A percentile compares a stretch with the other conserved stretches of the same genome.
phyloP scores from a whole-genome alignment of 1,140 invertebrate species.

The Heliconius melpomene region DNA sequence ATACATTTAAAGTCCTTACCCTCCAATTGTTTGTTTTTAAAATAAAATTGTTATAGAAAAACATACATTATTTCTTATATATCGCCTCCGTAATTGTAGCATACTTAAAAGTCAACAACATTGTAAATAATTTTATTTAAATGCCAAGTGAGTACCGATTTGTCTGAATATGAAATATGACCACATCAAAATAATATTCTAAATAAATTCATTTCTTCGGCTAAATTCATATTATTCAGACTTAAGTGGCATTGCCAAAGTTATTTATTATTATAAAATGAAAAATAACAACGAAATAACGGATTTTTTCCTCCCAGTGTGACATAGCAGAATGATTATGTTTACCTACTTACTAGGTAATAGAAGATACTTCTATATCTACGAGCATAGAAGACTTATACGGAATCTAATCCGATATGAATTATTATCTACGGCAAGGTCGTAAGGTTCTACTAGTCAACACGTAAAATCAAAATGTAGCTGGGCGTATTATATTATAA shows the following conservation, averaged over 20 bases:
- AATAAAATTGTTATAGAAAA: not conserved
- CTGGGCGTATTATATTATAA: too few relatives aligned
- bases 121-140: constrained; percentile 8
- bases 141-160: not conserved
- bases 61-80: not conserved
- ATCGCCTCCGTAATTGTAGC: not conserved
- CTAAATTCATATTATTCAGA: not conserved
- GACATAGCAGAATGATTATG: not conserved
- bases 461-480: too few relatives aligned
- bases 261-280: not conserved
- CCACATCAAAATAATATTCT: not conserved
- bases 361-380: not conserved
- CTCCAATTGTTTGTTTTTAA: not conserved
- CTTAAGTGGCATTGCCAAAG: not conserved
- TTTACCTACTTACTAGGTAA: not conserved
- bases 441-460: too few relatives aligned
- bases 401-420: too few relatives aligned
- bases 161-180: not conserved
- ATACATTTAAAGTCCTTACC: too few relatives aligned
- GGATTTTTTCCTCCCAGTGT: too few relatives aligned
- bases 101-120: not conserved
- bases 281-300: too few relatives aligned
- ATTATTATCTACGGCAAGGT: too few relatives aligned
- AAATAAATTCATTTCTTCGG: not conserved
- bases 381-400: too few relatives aligned